A percentile compares a stretch with the other conserved stretches of the same genome.
phyloP scores from a whole-genome alignment of 2,888 invertebrate genomes.

The Acleris literana region DNA sequence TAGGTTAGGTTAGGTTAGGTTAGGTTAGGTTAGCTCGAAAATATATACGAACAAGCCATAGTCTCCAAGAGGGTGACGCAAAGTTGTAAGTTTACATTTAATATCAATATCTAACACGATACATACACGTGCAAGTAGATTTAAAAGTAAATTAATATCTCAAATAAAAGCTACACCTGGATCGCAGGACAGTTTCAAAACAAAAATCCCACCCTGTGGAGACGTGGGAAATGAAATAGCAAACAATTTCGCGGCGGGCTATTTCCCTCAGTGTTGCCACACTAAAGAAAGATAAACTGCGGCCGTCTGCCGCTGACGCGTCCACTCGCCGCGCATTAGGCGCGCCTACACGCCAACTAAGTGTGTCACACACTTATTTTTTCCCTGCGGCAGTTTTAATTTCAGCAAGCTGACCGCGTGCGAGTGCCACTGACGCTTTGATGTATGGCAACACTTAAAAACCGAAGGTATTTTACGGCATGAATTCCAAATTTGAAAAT shows the following conservation, averaged over 20 bases:
- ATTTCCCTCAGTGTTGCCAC: conserved; percentile 73
- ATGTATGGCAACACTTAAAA: conserved; percentile 69
- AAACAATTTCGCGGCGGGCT: conserved; percentile 68
- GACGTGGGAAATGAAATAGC: conserved; percentile 66
- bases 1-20: too few relatives aligned
- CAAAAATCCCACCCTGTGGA: conserved; percentile 28
- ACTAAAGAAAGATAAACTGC: conserved; percentile 78
- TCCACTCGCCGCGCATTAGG: conserved; percentile 77
- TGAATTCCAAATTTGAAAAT: conserved; percentile 37
- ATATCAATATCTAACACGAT: too few relatives aligned
- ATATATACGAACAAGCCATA: too few relatives aligned
- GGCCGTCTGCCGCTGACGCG: conserved; percentile 73
- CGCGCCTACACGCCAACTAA: conserved; percentile 75
- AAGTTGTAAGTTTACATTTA: too few relatives aligned
- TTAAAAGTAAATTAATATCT: neutral
- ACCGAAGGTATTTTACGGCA: conserved; percentile 52
- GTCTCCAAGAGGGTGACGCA: too few relatives aligned
- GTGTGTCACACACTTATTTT: conserved; percentile 77
- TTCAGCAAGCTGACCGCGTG: conserved; percentile 73
- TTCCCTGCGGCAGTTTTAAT: conserved; percentile 79
- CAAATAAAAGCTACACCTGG: conserved; percentile 1
- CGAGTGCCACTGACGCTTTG: conserved; percentile 64
- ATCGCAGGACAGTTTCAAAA: conserved; percentile 8
- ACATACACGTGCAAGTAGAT: neutral
- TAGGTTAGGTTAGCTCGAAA: too few relatives aligned